Percentiles rank a stretch among this genome's conserved stretches.
These are phyloP conservation scores for Tetragnatha montana DNA, from an alignment of 2,888 invertebrate species.

Conservation along the genomic window DNA sequence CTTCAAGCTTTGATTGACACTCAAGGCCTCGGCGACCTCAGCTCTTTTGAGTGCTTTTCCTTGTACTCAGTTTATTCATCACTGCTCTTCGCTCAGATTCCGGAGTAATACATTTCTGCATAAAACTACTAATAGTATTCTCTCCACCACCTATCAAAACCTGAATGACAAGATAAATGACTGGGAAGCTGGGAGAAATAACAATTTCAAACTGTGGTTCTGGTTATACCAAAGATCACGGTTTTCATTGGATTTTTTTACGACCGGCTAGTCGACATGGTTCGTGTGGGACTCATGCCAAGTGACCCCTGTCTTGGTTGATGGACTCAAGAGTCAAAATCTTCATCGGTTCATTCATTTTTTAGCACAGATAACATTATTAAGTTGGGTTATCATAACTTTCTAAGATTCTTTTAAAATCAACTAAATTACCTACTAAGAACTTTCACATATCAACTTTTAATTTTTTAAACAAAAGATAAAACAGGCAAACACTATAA, in stretches of 20 bases:
- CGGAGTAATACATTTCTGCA: slow-evolving; percentile 53
- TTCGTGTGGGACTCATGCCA: too few relatives aligned
- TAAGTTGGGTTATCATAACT: too few relatives aligned
- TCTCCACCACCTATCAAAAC: slow-evolving; percentile 43
- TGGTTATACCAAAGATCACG: slow-evolving; percentile 35
- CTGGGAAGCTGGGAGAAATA: slow-evolving; percentile 39
- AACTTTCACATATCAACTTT: too few relatives aligned
- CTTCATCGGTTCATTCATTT: too few relatives aligned
- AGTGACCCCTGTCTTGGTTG: too few relatives aligned
- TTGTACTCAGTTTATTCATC: slow-evolving; percentile 65
- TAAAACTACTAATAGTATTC: slow-evolving; percentile 60
- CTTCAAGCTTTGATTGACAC: slow-evolving; percentile 42
- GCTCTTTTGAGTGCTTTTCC: slow-evolving; percentile 64
- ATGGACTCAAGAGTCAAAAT: too few relatives aligned
- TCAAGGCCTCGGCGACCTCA: slow-evolving; percentile 44
- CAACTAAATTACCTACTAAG: too few relatives aligned
- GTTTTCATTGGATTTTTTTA: slow-evolving; percentile 49
- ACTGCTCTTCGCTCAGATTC: slow-evolving; percentile 36
- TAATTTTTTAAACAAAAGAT: too few relatives aligned
- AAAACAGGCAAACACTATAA: too few relatives aligned
- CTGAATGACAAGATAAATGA: slow-evolving; percentile 56
- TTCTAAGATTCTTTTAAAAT: too few relatives aligned
- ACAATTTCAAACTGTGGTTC: slow-evolving; percentile 34
- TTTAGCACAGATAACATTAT: too few relatives aligned
- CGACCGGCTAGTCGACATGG: too few relatives aligned